Evolutionary conservation across 2,888 invertebrate genomes (phyloP), one percentile per base, ranked within the genome.

Genomic region (Capitulum mitella): DNA sequence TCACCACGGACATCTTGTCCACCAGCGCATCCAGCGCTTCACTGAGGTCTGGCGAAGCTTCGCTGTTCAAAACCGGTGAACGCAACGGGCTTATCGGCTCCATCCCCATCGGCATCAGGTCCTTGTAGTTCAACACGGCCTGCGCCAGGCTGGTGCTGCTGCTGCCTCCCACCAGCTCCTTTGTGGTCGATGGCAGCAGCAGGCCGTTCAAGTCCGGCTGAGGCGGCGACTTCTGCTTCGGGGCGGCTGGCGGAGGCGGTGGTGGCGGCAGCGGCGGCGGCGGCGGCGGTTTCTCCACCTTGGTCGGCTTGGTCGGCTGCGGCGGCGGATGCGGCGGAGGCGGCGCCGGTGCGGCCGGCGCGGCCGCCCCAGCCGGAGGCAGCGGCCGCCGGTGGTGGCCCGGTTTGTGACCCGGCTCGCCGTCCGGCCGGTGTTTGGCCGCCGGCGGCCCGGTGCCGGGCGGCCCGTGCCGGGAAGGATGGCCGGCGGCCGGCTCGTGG

Each of bases 211-310:
- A n/a, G 32, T 61, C 61, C 1, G 32, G 32, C 61, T 14, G 61
- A 32, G 32, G 12, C 32, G 61, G 70, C 19, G 70, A n/a, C 22
- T 8, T 32, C 70, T 70, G 70, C 37, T 70, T 70, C 19, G 22
- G 3, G 1, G 70, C 22, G 5, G 32, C 29, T 3, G 32, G 29
- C 1, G 64, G 29, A 0, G 64, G 29, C 8, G 29, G 29, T 14
- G 61, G 61, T 5, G 61, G 61, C 61, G 61, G 61, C n/a, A n/a
- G n/a, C n/a, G 43, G 43, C 19, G 70, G 70, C 37, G 70, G 70
- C 10, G 61, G 61, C 16, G 61, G 61, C 61, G 61, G 61, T 8
- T 32, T 34, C 70, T 70, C 70, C 3, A 37, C 22, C 37, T 26
- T 70, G 22, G 8, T 10, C 34, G 16, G 37, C 22, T 70, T 70